phyloP scores from a whole-genome alignment of 2,113 vertebrate species.

The Platysteira castanea region DNA sequence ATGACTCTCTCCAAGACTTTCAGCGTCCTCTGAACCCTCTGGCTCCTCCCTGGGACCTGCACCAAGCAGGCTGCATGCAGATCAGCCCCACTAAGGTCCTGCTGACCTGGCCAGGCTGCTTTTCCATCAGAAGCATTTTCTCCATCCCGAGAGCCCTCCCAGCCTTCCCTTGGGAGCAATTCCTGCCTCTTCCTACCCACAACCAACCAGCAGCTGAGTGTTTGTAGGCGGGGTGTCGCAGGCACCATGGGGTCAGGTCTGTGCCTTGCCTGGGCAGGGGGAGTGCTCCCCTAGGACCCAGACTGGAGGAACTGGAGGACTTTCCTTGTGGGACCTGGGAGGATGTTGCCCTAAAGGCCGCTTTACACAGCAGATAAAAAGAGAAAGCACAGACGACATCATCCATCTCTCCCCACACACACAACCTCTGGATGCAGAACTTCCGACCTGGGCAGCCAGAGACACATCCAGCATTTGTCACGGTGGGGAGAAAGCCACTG shows the following conservation, averaged over 20 bases:
- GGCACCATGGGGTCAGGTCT: not conserved
- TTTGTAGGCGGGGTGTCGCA: not conserved
- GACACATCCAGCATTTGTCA: not conserved
- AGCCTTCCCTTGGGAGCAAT: not conserved
- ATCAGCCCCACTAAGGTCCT: not conserved
- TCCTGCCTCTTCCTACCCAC: not conserved
- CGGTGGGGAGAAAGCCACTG: not conserved
- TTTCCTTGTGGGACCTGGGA: not conserved
- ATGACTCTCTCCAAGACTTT: not conserved
- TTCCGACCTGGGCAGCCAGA: not conserved
- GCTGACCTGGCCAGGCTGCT: not conserved
- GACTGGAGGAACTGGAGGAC: not conserved
- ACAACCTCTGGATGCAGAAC: not conserved
- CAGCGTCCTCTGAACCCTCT: not conserved
- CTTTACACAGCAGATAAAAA: not conserved
- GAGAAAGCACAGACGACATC: not conserved
- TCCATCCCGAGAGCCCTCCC: not conserved
- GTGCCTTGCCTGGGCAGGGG: not conserved
- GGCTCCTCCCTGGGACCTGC: not conserved
- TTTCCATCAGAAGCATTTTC: not conserved
- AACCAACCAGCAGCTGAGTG: not conserved
- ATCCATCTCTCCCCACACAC: not conserved
- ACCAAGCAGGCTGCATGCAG: not conserved
- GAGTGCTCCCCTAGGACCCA: not conserved
- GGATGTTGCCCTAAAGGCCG: not conserved